Evolutionary conservation across 2,888 invertebrate genomes (phyloP).

Genomic region (Catocala nupta): DNA sequence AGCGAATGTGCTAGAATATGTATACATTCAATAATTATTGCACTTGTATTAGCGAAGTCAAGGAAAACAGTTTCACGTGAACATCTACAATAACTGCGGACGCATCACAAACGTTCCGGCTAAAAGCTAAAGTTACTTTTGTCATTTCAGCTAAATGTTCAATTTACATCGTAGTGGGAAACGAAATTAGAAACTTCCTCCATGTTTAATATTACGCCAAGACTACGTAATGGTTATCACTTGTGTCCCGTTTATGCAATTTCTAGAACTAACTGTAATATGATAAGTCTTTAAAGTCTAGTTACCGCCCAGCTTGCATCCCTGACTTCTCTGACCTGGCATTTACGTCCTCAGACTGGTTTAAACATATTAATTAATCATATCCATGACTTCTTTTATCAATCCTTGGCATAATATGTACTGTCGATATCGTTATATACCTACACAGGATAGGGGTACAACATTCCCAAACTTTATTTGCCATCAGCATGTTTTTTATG

Average conservation of each 20-base stretch:
- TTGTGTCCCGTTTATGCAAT: neutral
- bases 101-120: conserved; percentile 29
- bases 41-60: conserved; percentile 5
- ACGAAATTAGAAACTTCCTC: conserved; percentile 39
- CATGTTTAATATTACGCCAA: conserved; percentile 32
- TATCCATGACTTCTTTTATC: conserved; percentile 52
- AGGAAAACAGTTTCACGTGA: neutral
- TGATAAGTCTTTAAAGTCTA: neutral
- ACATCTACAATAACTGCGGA: conserved; percentile 20
- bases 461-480: conserved; percentile 52
- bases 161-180: conserved; percentile 45
- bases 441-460: conserved; percentile 65
- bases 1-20: neutral
- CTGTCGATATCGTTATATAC: conserved; percentile 66
- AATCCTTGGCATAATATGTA: conserved; percentile 59
- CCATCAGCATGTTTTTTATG: conserved; percentile 37
- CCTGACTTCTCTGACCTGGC: conserved; percentile 41
- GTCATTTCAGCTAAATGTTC: conserved; percentile 26
- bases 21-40: neutral
- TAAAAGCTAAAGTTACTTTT: conserved; percentile 27
- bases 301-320: conserved; percentile 29
- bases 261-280: conserved; percentile 4
- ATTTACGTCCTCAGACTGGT: conserved; percentile 34
- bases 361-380: conserved; percentile 45
- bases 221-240: conserved; percentile 3